Percentiles rank a stretch among this genome's conserved stretches.
Evolutionary conservation across 2,888 invertebrate species (phyloP).

Genomic region (Athalia rosae): DNA sequence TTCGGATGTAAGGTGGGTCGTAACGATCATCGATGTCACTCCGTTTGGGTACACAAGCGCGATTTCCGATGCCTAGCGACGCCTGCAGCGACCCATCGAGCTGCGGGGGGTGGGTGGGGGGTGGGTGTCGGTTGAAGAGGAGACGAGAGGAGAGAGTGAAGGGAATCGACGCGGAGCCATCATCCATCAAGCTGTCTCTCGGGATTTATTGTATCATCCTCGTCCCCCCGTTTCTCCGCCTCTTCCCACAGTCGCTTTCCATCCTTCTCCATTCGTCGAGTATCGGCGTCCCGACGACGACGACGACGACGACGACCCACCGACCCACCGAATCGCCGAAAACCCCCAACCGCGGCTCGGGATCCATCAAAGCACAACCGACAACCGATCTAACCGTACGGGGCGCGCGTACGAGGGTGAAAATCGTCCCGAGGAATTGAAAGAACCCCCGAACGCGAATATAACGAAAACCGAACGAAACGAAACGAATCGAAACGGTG

Average conservation of each 20-base stretch:
- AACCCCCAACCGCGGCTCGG: constrained; percentile 13
- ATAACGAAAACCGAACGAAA: not conserved
- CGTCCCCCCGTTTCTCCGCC: constrained; percentile 12
- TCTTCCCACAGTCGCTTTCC: not conserved
- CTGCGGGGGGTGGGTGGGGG: constrained; percentile 37
- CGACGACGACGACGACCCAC: constrained; percentile 18
- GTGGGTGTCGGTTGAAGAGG: constrained; percentile 41
- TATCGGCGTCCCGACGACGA: constrained; percentile 19
- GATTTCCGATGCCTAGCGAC: constrained; percentile 38
- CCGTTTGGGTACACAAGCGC: not conserved
- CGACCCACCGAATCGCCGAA: constrained; percentile 32
- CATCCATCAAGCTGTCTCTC: constrained; percentile 57
- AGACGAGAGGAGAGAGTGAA: constrained; percentile 44
- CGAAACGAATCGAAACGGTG: constrained; percentile 10
- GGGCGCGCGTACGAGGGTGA: constrained; percentile 38
- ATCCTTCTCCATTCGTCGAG: constrained; percentile 7
- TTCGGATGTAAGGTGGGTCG: too few relatives aligned
- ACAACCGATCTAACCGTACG: constrained; percentile 26
- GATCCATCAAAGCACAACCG: constrained; percentile 41
- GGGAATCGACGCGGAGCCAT: constrained; percentile 58
- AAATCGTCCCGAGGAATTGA: constrained; percentile 35
- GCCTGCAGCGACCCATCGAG: not conserved
- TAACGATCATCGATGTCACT: constrained; percentile 24
- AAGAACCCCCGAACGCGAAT: not conserved
- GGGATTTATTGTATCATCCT: constrained; percentile 45